Conservation (phyloP, 2,113 vertebrate species). For the Gallinago media region DNA sequence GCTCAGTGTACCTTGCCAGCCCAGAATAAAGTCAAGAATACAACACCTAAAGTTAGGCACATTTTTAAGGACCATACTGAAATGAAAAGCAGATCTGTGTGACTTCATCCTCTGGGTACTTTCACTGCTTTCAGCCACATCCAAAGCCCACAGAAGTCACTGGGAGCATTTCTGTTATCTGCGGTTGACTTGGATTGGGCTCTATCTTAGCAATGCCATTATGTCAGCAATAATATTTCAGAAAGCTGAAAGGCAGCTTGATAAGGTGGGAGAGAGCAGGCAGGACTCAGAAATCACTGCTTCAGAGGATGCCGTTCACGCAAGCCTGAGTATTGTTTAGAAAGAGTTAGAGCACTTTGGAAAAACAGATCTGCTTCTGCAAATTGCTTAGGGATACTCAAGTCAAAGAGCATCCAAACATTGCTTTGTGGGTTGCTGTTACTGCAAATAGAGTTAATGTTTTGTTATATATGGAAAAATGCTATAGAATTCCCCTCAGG, state of each 20-base stretch:
- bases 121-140: not conserved
- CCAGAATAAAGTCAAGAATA: not conserved
- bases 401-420: not conserved
- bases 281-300: not conserved
- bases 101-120: not conserved
- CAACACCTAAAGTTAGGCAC: not conserved
- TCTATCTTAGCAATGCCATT: not conserved
- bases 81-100: not conserved
- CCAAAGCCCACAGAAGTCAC: not conserved
- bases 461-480: not conserved
- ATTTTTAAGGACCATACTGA: not conserved
- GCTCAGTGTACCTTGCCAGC: not conserved
- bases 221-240: constrained; percentile 27
- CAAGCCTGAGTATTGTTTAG: not conserved
- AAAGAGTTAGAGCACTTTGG: not conserved
- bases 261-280: not conserved
- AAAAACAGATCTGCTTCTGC: not conserved
- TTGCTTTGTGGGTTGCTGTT: not conserved
- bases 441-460: not conserved
- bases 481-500: not conserved
- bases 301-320: not conserved
- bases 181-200: not conserved
- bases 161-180: not conserved
- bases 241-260: constrained; percentile 1
- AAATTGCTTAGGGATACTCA: not conserved